Percentiles rank a stretch among this genome's conserved stretches.
Conservation (phyloP, 2,888 invertebrate genomes). For the Volucella inanis region DNA sequence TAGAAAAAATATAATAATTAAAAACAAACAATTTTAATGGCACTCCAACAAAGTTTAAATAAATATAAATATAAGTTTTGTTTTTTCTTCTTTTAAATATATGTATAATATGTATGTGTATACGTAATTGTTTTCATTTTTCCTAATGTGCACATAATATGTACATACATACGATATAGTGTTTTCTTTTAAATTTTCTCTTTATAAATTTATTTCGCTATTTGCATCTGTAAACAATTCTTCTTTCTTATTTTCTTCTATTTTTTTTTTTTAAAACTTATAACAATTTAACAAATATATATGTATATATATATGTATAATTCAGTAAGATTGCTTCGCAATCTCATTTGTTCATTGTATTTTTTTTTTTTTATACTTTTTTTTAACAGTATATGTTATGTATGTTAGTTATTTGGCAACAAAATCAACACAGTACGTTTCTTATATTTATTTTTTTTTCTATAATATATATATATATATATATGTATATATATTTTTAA, state of each 20-base stretch:
- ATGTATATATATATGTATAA: conserved; percentile 68
- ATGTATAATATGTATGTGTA: conserved; percentile 63
- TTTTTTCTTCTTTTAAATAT: conserved; percentile 37
- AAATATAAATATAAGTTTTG: conserved; percentile 57
- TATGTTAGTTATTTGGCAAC: conserved; percentile 80
- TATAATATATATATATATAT: conserved; percentile 49
- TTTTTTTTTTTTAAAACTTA: conserved; percentile 74
- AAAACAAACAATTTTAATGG: conserved; percentile 73
- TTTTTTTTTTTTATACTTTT: conserved; percentile 26
- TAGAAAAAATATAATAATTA: too few species aligned
- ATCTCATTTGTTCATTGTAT: conserved; percentile 70
- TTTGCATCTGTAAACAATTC: conserved; percentile 38
- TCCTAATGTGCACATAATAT: conserved; percentile 66
- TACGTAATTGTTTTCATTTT: conserved; percentile 65
- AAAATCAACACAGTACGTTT: conserved; percentile 83
- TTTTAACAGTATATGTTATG: conserved; percentile 63
- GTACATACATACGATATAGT: conserved; percentile 24
- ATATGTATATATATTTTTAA: conserved; percentile 16
- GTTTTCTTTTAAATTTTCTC: conserved; percentile 27
- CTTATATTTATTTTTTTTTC: conserved; percentile 53
- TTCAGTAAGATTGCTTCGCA: conserved; percentile 63
- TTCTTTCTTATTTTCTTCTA: conserved; percentile 33
- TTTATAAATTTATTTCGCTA: conserved; percentile 42
- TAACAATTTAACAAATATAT: conserved; percentile 76
- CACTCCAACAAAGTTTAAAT: conserved; percentile 73